Evolutionary conservation across 2,797 vertebrate genomes (phyloP).

Genomic region (Helostoma temminkii): DNA sequence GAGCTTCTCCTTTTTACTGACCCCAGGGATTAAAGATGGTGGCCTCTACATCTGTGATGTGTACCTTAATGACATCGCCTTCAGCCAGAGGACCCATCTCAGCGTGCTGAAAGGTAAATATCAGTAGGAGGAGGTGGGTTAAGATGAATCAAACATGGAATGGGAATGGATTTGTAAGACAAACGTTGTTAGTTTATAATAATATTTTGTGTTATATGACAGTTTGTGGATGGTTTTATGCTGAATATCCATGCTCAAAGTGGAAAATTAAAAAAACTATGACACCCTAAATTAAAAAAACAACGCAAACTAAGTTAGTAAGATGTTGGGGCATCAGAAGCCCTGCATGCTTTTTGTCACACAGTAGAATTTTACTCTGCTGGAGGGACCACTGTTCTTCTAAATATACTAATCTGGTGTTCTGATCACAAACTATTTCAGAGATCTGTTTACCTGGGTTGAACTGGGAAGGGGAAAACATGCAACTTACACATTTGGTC

Average conservation of each 20-base stretch:
- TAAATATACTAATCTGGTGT: neutral
- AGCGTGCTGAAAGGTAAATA: conserved; percentile 82
- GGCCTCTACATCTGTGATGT: conserved; percentile 82
- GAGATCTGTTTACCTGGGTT: conserved; percentile 1
- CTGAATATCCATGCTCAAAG: conserved; percentile 1
- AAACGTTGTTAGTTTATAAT: conserved; percentile 8
- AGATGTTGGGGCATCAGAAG: neutral
- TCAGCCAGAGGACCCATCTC: conserved; percentile 67
- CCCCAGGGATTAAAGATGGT: conserved; percentile 63
- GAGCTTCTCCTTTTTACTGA: conserved; percentile 78
- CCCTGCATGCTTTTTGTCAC: neutral
- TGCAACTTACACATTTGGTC: conserved; percentile 26
- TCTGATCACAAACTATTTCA: conserved; percentile 15
- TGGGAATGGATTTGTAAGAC: conserved; percentile 8
- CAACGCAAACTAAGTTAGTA: neutral
- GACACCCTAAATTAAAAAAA: conserved; percentile 25
- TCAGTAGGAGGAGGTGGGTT: neutral
- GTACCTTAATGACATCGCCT: conserved; percentile 62
- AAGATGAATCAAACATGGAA: conserved; percentile 10
- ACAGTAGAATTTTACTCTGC: neutral
- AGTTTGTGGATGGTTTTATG: neutral
- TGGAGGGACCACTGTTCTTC: neutral
- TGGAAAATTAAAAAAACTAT: neutral
- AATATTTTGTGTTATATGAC: conserved; percentile 3
- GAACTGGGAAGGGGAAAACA: conserved; percentile 6